Evolutionary conservation across 1,140 invertebrate species (phyloP).

Genomic region (Drosophila oshimai): DNA sequence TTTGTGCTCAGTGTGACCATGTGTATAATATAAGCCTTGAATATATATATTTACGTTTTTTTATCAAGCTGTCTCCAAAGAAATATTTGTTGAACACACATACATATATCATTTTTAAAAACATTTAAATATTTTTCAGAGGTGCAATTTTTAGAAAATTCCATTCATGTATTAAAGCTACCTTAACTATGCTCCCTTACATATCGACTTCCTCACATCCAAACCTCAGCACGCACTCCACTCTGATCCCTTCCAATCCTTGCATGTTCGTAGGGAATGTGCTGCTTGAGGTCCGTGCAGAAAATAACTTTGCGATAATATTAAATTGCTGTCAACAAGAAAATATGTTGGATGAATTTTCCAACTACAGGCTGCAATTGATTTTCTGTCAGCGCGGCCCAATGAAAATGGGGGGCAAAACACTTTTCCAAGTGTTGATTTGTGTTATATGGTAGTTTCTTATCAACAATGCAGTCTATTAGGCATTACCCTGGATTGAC

Average conservation of each 20-base stretch:
- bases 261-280: constrained; percentile 48
- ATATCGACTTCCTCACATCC: background rate
- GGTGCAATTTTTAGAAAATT: background rate
- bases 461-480: constrained; percentile 78
- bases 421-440: constrained; percentile 80
- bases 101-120: no score
- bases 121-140: background rate
- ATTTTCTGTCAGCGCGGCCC: constrained; percentile 71
- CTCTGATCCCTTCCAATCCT: background rate
- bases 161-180: background rate
- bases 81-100: no score
- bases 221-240: constrained; percentile 23
- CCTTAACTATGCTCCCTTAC: background rate
- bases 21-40: background rate
- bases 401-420: constrained; percentile 46
- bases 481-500: constrained; percentile 52
- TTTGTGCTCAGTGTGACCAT: background rate
- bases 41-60: no score
- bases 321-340: constrained; percentile 79
- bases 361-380: constrained; percentile 56
- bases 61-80: no score
- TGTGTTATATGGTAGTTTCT: constrained; percentile 73
- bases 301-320: constrained; percentile 78
- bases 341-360: constrained; percentile 77
- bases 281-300: constrained; percentile 56